Evolutionary conservation across 2,888 invertebrate species (phyloP), one percentile per base, ranked within the genome.

Genomic region (Eulithis prunata): DNA sequence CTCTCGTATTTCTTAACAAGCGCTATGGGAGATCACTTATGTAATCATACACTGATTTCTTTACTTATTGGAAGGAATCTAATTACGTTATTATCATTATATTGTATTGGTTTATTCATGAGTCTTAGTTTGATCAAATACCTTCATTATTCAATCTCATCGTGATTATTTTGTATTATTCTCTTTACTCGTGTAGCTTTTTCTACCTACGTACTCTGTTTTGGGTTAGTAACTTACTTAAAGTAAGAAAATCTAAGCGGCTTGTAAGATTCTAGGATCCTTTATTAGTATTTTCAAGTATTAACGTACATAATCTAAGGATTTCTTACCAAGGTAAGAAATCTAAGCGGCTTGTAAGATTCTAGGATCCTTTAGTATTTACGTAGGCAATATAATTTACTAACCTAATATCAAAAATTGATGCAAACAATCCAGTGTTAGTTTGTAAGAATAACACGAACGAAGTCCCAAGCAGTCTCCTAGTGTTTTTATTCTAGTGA

Each of bases 11-110:
- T 59, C 64, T 36, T 51, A 64, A 64, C 64, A 55, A 59, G 59
- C 59, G 32, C 49, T 41, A 64, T 55, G 46, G 57, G 57, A 56
- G 58, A 62, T 66, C 62, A 66, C 55, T 66, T 59, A 56, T 43
- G 56, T 62, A 57, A 63, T 63, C 49, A 21, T 57, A 59, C 59
- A 49, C 64, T 59, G 64, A 64, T 64, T 64, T 59, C 58, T 64
- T 62, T 64, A 58, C 58, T 62, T 47, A 55, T 49, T 41, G 12
- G 43, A 49, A 36, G 43, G n/a, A 51, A 55, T 49, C 49, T 59
- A 8, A n/a, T 59, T 38, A 7, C 4, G 11, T 28, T 59, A 38
- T 55, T 43, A 55, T 55, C 58, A 53, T 41, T 54, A 54, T 49
- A 55, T 38, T 11, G 13, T 46, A 63, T 47, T 57, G 43, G 47